phyloP scores from a whole-genome alignment of 2,113 vertebrate species.

The Nyctibius bracteatus region DNA sequence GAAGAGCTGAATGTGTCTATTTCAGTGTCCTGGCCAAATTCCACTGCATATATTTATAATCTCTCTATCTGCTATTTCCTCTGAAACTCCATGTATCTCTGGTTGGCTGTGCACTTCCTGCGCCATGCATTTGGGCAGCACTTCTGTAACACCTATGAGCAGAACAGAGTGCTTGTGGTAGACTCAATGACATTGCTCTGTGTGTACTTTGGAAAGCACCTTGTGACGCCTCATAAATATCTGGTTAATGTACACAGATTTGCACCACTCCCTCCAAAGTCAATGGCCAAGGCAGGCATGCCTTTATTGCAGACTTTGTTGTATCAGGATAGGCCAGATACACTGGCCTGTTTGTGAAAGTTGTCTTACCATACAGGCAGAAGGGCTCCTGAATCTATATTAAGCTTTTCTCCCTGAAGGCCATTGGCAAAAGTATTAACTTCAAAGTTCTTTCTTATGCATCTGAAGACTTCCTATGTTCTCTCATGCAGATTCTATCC shows the following conservation, averaged over 20 bases:
- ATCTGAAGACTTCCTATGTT: fast-evolving
- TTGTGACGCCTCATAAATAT: background rate
- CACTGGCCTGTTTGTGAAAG: background rate
- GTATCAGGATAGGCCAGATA: background rate
- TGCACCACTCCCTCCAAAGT: background rate
- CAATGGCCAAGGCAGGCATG: background rate
- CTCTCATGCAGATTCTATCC: background rate
- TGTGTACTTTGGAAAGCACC: background rate
- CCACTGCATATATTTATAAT: background rate
- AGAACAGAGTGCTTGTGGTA: background rate
- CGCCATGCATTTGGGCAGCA: background rate
- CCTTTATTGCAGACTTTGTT: background rate
- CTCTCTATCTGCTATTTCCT: background rate
- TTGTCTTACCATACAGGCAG: background rate
- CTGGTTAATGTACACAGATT: background rate
- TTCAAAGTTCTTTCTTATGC: background rate
- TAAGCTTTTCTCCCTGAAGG: background rate
- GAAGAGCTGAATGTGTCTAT: background rate
- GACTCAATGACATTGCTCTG: background rate
- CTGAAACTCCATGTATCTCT: background rate
- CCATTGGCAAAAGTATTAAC: background rate
- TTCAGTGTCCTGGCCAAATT: background rate
- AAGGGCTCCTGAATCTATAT: background rate
- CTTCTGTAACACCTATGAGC: background rate
- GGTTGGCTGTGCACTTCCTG: background rate